Conservation (phyloP, 2,113 vertebrate species). For the Eulacestoma nigropectus region DNA sequence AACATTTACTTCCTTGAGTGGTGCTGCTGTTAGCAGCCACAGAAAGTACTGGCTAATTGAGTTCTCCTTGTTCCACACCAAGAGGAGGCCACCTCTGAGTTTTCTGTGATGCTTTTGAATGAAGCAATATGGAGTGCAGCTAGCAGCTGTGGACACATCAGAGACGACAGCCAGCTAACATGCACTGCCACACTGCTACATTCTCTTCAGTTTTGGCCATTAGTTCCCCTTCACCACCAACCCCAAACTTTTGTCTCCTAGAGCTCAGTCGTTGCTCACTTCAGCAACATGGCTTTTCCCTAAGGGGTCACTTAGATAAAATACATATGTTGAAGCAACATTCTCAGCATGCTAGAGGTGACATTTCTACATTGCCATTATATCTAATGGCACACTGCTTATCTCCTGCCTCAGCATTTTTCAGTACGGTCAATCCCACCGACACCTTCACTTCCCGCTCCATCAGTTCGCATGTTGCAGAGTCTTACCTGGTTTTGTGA, state of each 20-base stretch:
- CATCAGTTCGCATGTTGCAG: accelerated
- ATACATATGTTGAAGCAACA: background rate
- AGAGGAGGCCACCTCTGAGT: background rate
- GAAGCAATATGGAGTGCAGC: slow-evolving; percentile 69
- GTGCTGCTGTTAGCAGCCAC: background rate
- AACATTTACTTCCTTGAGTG: background rate
- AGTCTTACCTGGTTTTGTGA: background rate
- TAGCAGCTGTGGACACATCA: slow-evolving; percentile 64
- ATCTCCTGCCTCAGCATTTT: background rate
- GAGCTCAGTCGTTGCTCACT: background rate
- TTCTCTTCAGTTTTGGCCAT: background rate
- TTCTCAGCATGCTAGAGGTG: background rate
- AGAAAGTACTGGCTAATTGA: background rate
- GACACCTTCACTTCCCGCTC: background rate
- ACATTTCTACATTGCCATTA: accelerated
- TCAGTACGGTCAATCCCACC: background rate
- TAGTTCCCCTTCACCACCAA: background rate
- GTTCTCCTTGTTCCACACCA: background rate
- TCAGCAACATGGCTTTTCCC: background rate
- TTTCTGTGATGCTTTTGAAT: background rate
- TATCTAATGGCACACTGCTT: background rate
- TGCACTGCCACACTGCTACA: slow-evolving; percentile 72
- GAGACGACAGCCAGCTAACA: slow-evolving; percentile 74
- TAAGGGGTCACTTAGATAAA: background rate
- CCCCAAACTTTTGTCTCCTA: background rate